Percentiles rank a stretch among this genome's conserved stretches.
Conservation (phyloP, 2,797 vertebrate species). For the Anomalospiza imberbis region DNA sequence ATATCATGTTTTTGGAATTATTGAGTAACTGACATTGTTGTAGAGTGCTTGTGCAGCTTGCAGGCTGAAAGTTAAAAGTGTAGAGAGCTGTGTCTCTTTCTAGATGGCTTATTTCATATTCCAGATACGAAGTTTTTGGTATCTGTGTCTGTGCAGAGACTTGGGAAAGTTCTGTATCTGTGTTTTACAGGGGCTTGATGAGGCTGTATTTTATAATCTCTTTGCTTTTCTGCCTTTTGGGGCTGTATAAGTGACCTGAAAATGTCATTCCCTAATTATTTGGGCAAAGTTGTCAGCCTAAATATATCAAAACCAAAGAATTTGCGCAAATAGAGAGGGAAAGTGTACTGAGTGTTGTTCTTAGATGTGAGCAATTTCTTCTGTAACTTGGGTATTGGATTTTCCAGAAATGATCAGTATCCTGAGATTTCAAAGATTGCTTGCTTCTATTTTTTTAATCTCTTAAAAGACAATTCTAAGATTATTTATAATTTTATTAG, state of each 20-base stretch:
- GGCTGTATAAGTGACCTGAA: background rate
- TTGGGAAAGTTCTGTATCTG: background rate
- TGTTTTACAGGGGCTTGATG: background rate
- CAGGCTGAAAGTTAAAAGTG: background rate
- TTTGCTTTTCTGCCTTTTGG: background rate
- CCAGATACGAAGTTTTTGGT: background rate
- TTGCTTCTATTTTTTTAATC: background rate
- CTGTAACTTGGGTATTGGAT: background rate
- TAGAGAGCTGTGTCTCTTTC: background rate
- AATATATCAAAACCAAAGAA: background rate
- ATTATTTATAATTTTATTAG: background rate
- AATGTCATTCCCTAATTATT: conserved; percentile 10
- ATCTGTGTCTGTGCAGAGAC: background rate
- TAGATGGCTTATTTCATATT: background rate
- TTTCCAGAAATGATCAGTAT: background rate
- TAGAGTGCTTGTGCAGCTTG: background rate
- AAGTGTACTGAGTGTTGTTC: background rate
- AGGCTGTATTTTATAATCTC: background rate
- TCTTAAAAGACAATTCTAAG: background rate
- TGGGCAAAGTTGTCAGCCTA: conserved; percentile 2
- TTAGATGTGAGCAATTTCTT: background rate
- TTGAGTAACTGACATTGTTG: background rate
- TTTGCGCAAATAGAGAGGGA: background rate
- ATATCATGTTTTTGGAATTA: background rate
- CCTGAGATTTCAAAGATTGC: background rate